phyloP scores from a whole-genome alignment of 2,888 invertebrate species.

The Limnephilus lunatus region DNA sequence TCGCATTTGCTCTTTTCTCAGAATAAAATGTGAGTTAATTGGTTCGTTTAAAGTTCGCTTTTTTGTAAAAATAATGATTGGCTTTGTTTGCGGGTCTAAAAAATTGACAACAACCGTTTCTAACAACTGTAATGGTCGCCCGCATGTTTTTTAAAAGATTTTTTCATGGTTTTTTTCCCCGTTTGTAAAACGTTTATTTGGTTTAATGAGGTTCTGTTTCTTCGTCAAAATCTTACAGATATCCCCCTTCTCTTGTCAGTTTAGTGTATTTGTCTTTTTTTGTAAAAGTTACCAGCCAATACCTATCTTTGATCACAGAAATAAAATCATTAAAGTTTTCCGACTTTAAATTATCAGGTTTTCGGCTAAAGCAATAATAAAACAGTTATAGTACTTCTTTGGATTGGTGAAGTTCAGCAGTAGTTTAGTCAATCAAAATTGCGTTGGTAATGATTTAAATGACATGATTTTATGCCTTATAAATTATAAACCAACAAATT shows the following conservation, averaged over 20 bases:
- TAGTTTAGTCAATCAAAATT: not conserved
- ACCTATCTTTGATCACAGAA: not conserved
- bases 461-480: not conserved
- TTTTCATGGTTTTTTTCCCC: not conserved
- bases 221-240: not conserved
- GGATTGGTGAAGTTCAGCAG: not conserved
- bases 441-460: not conserved
- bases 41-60: not conserved
- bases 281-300: not conserved
- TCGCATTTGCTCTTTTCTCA: not conserved
- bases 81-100: not conserved
- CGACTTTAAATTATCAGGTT: too few species aligned
- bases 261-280: not conserved
- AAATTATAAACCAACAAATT: not conserved
- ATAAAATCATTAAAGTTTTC: not conserved
- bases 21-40: not conserved
- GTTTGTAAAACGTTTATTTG: not conserved
- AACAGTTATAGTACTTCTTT: not conserved
- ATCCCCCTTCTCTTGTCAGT: not conserved
- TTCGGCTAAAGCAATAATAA: not conserved
- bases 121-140: not conserved
- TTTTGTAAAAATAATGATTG: not conserved
- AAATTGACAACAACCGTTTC: not conserved
- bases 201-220: not conserved
- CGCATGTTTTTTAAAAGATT: not conserved